Base-by-base conservation (phyloP, 2,113 vertebrate genomes). In the Ursus arctos region DNA sequence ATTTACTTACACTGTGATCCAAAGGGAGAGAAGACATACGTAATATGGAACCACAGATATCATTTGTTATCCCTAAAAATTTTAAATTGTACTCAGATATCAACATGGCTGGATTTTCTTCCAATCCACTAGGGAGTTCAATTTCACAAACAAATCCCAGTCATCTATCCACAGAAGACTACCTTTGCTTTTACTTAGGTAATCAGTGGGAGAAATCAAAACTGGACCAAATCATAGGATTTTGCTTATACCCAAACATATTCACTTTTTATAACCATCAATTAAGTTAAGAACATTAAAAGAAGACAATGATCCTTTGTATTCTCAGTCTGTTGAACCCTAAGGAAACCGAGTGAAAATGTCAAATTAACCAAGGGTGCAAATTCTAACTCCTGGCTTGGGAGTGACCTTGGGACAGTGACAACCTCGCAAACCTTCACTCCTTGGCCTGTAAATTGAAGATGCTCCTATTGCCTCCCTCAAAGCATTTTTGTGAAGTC, bases 81-180 rank as follows among this genome's bases (percentile, higher is more conserved):
- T 67, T 67, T 96, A 77, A 43, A 65, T 63, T 83, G 55, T 82
- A 79, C 14, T 95, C 9, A 79, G 0, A 47, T 72, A 49, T 92
- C 82, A 85, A 36, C 40, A 71, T 86, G 7, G 12, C 59, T 93
- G 40, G 40, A 86, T 94, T 94, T 96, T 91, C 71, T 91, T 82
- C 40, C 59, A 85, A 83, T 59, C 16, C 33, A 22, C 16, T 84
- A 79, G 26, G 18, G 40, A 69, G 3, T 92, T 89, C 28, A 72
- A 0, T 95, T 97, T 81, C 24, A 55, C 49, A 51, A 59, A 51
- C 43, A 77, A 47, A 21, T 71, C 28, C 59, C 28, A 59, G 59
- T 81, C 51, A 16, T 69, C 21, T 14, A 2, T 28, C 49, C 31
- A 81, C 12, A 51, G 31, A 77, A 74, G 11, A 63, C 71, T 12